phyloP scores from a whole-genome alignment of 2,888 invertebrate genomes.

The Oscheius sp. region DNA sequence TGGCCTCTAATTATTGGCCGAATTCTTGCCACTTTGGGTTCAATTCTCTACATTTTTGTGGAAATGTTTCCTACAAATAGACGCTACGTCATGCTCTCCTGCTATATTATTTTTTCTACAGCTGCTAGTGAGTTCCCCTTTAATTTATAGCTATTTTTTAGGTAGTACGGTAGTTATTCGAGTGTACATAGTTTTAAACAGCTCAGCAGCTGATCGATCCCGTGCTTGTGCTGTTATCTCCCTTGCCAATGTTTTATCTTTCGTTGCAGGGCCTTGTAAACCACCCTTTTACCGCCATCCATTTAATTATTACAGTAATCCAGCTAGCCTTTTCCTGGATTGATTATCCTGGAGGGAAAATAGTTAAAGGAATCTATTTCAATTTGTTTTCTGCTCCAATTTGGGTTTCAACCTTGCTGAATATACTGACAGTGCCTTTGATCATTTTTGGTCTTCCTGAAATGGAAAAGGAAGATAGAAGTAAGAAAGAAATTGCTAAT shows the following conservation, averaged over 20 bases:
- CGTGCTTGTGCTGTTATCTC: conserved; percentile 22
- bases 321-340: conserved; percentile 25
- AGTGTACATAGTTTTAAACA: conserved; percentile 3
- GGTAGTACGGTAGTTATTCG: conserved; percentile 30
- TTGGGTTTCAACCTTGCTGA: conserved; percentile 10
- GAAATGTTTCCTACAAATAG: conserved; percentile 25
- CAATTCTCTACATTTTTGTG: conserved; percentile 18
- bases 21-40: conserved; percentile 7
- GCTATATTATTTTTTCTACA: conserved; percentile 19
- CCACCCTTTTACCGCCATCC: background rate
- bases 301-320: conserved; percentile 8
- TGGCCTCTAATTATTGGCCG: conserved; percentile 20
- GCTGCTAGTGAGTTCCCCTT: conserved; percentile 12
- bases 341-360: conserved; percentile 14
- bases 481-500: background rate
- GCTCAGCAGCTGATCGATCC: conserved; percentile 5
- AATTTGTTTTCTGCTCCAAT: conserved; percentile 31
- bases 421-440: background rate
- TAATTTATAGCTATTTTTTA: background rate
- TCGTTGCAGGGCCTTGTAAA: conserved; percentile 22
- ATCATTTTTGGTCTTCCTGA: conserved; percentile 5
- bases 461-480: background rate
- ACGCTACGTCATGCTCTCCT: conserved; percentile 15
- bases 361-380: conserved; percentile 21
- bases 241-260: background rate